These are phyloP conservation scores for Acanthurus tractus DNA, from an alignment of 2,797 vertebrate genomes.

Conservation along the genomic window DNA sequence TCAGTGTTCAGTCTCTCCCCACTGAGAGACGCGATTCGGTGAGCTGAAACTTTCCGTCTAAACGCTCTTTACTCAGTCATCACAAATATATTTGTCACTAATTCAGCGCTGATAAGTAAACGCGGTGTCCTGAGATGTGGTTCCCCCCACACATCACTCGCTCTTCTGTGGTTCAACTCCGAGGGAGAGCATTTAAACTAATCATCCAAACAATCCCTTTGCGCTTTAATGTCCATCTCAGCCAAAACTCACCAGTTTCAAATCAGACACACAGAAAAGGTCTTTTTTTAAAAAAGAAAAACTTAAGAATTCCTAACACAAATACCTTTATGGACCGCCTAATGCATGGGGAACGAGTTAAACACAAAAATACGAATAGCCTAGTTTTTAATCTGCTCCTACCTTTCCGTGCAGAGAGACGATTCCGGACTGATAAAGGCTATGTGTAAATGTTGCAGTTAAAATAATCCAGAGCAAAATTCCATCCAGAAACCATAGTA, in stretches of 20 bases:
- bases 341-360: not conserved
- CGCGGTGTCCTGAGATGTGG: not conserved
- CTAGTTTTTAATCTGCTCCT: constrained; percentile 53
- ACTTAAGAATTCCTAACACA: constrained; percentile 19
- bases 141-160: not conserved
- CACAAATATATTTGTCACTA: constrained; percentile 15
- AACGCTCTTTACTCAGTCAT: constrained; percentile 26
- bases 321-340: not conserved
- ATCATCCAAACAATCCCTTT: constrained; percentile 32
- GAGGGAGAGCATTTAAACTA: constrained; percentile 45
- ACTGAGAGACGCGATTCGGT: constrained; percentile 22
- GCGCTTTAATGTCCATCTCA: constrained; percentile 44
- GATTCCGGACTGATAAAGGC: constrained; percentile 43
- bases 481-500: constrained; percentile 38
- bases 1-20: not conserved
- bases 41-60: constrained; percentile 74
- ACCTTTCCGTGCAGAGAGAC: constrained; percentile 63
- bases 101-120: constrained; percentile 2
- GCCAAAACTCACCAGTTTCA: constrained; percentile 44
- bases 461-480: constrained; percentile 69
- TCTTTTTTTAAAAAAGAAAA: constrained; percentile 1
- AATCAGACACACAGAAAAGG: not conserved
- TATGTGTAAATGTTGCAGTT: constrained; percentile 30
- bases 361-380: not conserved
- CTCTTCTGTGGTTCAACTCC: constrained; percentile 26